Conservation (phyloP, 2,113 vertebrate genomes). For the Antigone vipio region DNA sequence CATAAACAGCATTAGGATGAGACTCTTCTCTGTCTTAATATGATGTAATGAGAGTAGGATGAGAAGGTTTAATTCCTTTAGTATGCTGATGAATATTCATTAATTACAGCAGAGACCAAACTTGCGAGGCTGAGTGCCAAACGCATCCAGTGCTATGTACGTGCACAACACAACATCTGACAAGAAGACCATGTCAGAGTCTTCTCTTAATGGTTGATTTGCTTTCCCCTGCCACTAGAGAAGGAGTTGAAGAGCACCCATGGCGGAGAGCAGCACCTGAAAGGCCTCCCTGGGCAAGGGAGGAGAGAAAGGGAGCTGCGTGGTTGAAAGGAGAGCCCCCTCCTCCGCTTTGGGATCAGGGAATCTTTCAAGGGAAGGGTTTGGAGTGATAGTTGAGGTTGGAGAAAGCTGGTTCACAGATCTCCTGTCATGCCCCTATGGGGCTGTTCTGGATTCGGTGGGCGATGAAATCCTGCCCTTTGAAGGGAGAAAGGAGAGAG, state of each 20-base stretch:
- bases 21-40: background rate
- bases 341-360: background rate
- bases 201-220: background rate
- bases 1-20: background rate
- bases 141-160: rapidly evolving
- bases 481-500: background rate
- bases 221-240: background rate
- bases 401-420: background rate
- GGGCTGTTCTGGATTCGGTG: background rate
- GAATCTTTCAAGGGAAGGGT: background rate
- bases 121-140: background rate
- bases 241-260: background rate
- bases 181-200: background rate
- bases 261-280: background rate
- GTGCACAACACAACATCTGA: background rate
- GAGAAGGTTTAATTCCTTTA: background rate
- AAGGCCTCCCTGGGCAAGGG: background rate
- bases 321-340: background rate
- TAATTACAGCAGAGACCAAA: background rate
- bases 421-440: rapidly evolving
- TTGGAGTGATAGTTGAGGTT: background rate
- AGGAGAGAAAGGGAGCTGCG: background rate
- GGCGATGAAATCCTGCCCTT: background rate
- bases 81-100: background rate
- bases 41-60: background rate